phyloP scores from a whole-genome alignment of 2,113 vertebrate species.

The Psittacus erithacus region DNA sequence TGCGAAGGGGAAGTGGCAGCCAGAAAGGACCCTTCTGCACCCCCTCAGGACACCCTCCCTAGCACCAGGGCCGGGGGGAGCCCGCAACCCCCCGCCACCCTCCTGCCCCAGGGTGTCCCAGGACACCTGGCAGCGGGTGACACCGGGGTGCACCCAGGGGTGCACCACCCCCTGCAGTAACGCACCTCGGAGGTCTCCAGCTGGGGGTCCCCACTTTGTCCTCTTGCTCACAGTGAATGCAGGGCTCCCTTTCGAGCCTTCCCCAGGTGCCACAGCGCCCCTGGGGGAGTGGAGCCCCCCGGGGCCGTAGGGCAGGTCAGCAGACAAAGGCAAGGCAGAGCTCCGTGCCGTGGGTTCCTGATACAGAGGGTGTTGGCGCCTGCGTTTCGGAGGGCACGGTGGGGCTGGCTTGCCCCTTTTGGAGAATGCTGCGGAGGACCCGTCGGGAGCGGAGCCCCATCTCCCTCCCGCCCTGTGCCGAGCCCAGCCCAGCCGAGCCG shows the following conservation, averaged over 20 bases:
- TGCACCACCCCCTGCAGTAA: not conserved
- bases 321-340: not conserved
- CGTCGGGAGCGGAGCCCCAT: accelerated
- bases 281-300: accelerated
- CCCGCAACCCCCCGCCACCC: accelerated
- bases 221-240: not conserved
- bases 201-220: not conserved
- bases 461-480: not conserved
- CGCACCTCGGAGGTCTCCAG: not conserved
- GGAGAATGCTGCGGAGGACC: accelerated
- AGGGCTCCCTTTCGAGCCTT: not conserved
- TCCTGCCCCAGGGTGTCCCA: not conserved
- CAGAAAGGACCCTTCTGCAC: not conserved
- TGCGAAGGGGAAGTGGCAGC: not conserved
- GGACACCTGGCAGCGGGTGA: accelerated
- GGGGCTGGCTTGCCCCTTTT: not conserved
- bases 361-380: accelerated
- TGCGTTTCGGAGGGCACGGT: not conserved
- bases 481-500: accelerated
- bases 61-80: accelerated
- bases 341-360: not conserved
- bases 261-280: not conserved
- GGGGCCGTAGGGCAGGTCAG: accelerated
- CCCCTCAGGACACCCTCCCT: not conserved
- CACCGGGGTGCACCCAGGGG: accelerated